Evolutionary conservation across 2,113 vertebrate species (phyloP).

Genomic region (Phylloscopus trochiloides): DNA sequence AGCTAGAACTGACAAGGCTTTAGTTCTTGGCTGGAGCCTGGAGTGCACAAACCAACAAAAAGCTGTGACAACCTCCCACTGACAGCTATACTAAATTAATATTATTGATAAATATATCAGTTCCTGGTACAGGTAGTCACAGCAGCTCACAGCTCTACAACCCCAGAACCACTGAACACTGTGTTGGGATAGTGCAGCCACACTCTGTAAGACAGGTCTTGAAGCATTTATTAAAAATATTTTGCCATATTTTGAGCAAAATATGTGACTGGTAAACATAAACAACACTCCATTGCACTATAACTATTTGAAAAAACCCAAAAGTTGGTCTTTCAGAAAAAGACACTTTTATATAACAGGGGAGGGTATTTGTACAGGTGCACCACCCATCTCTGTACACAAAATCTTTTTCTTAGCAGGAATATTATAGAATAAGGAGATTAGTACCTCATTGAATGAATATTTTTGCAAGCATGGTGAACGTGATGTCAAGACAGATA

Average conservation of each 20-base stretch:
- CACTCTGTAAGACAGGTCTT: not conserved
- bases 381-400: not conserved
- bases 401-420: not conserved
- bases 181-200: not conserved
- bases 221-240: not conserved
- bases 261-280: not conserved
- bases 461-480: conserved; percentile 67
- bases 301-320: not conserved
- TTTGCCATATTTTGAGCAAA: not conserved
- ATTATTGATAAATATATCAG: not conserved
- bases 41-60: not conserved
- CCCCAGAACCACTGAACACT: not conserved
- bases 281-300: not conserved
- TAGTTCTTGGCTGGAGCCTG: not conserved
- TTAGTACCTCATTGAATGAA: conserved; percentile 36
- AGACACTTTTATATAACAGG: not conserved
- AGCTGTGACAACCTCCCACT: not conserved
- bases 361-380: not conserved
- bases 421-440: not conserved
- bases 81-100: not conserved
- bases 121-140: not conserved
- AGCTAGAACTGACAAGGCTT: not conserved
- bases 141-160: not conserved
- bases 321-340: not conserved
- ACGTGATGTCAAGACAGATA: conserved; percentile 69